Evolutionary conservation across 2,888 invertebrate genomes (phyloP), one percentile per base, ranked within the genome.

Genomic region (Apodemia mormo): DNA sequence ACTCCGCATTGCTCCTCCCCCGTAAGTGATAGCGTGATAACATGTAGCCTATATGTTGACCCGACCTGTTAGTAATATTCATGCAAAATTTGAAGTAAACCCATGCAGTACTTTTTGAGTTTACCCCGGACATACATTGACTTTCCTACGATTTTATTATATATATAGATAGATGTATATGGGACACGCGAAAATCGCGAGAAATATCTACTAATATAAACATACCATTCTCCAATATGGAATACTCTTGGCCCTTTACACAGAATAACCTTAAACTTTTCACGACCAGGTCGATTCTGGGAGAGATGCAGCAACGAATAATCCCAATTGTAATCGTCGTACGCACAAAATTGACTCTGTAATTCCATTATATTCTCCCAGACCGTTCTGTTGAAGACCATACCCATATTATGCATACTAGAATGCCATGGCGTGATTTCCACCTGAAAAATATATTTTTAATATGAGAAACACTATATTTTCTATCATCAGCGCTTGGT

Each of bases 321-420:
- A 82, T 99, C 99, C 99, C 99, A 99, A 85, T 99, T 99, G 88
- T 99, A 99, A 84, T 99, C 99, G 83, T 99, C 99, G 89, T 98
- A 99, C 2, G 96, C 95, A 89, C 99, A 99, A 88, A 99, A 99
- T 82, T 96, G 95, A 43, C 96, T 94, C 8, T 97, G 96, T 82
- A 98, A 97, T 43, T 94, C 95, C 81, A 96, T 95, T 64, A 99
- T 95, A 77, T 96, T 95, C 71, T 94, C 94, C 99, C 99, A 99
- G 0, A 98, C 96, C 0, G 95, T 95, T 40, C 97, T 95, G 85
- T 98, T 97, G 81, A 99, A 97, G 0, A 97, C 98, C 96, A 99
- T 99, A 0, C 99, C 99, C 99, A 99, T 99, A 86, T 99, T 99
- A 87, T 99, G 99, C 88, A 98, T 98, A 82, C 98, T 98, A 71